Base-by-base conservation (phyloP, 2,113 vertebrate species). In the Pipa parva region DNA sequence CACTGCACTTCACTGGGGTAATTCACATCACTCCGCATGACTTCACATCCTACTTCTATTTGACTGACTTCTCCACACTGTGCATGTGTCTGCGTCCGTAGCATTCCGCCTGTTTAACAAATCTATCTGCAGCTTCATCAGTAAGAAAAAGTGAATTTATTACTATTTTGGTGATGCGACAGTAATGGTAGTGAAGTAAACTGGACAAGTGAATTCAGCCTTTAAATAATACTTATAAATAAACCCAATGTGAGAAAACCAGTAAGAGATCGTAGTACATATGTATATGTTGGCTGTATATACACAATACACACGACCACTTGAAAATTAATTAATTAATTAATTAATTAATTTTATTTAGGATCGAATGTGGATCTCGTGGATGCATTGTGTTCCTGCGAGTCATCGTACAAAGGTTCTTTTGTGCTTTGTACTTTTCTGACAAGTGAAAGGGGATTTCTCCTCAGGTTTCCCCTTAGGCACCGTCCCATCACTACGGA, bases 311-410 rank as follows among this genome's bases (percentile, higher is more conserved):
- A 18, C 45, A 27, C 37, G 36, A 13, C 22, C 3, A 33, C n/a
- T 18, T 42, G 10, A 55, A 15, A 29, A 17, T 18, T 3, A 20
- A 24, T 8, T 2, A 3, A 25, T 31, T 9, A 25, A 24, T 15
- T 27, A 20, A 11, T 27, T 4, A 31, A 13, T 69, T 46, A 63
- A 28, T 68, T 74, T 50, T 55, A 22, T 2, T 0, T 68, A 82
- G 78, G 50, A 0, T 75, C 78, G 0, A 66, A 27, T 1, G 80
- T 83, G 8, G 56, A 68, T 1, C 17, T 81, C 63, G 76, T 59
- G 50, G 73, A 77, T 4, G 68, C 76, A 28, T 2, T 12, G 7
- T 86, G 83, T 2, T 3, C 27, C 52, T 81, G 80, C 20, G 37
- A 63, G 62, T 73, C 60, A 2, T 1, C 29, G 10, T 17, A 4